Evolutionary conservation across 2,888 invertebrate genomes (phyloP).

Genomic region (Panopea generosa): DNA sequence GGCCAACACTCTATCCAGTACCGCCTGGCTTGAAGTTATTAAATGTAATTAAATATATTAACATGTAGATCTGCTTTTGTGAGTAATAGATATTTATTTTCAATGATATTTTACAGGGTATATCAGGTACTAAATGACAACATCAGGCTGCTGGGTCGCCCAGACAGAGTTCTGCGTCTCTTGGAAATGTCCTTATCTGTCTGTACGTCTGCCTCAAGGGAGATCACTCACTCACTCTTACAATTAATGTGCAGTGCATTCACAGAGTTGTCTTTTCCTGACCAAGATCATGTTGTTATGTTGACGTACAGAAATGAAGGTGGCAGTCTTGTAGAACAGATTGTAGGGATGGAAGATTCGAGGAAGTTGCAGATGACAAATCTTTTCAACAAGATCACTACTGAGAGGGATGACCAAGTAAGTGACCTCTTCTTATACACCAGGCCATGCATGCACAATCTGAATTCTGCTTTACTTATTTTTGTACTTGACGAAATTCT

Average conservation of each 20-base stretch:
- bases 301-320: conserved; percentile 18
- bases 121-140: conserved; percentile 5
- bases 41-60: no score
- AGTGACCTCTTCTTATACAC: neutral
- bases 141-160: neutral
- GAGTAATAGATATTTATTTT: no score
- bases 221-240: conserved; percentile 5
- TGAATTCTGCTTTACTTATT: no score
- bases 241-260: conserved; percentile 16
- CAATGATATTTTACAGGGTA: conserved; percentile 14
- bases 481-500: no score
- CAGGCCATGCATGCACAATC: no score
- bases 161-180: neutral
- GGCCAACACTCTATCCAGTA: no score
- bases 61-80: no score
- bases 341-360: neutral
- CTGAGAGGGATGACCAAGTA: conserved; percentile 43
- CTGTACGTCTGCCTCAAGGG: neutral
- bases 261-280: conserved; percentile 34
- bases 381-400: conserved; percentile 52
- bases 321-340: neutral
- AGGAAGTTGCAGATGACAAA: conserved; percentile 17
- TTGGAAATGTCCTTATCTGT: neutral
- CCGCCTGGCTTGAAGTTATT: no score
- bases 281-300: conserved; percentile 42